Percentiles rank a stretch among this genome's conserved stretches.
These are phyloP conservation scores for Falcunculus frontatus DNA, from an alignment of 2,113 vertebrate species.

Conservation along the genomic window DNA sequence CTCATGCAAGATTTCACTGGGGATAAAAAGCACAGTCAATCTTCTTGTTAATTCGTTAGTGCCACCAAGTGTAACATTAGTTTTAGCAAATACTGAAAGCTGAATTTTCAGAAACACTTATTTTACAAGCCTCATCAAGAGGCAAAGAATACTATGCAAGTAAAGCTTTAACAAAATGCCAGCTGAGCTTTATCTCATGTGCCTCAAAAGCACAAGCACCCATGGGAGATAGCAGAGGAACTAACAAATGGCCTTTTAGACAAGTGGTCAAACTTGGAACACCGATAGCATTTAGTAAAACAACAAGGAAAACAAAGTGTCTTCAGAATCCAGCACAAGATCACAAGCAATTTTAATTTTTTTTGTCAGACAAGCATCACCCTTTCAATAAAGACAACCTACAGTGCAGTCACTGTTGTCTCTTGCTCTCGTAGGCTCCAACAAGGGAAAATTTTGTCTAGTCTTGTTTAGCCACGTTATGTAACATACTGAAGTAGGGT, in stretches of 20 bases:
- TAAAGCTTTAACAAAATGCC: background rate
- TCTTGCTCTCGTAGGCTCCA: background rate
- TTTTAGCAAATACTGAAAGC: background rate
- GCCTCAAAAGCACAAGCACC: background rate
- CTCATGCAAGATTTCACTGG: background rate
- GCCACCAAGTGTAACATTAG: background rate
- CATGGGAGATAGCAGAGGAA: background rate
- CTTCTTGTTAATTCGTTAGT: background rate
- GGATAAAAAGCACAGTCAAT: background rate
- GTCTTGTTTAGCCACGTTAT: background rate
- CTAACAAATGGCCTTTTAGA: background rate
- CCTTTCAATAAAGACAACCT: background rate
- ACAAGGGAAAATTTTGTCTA: background rate
- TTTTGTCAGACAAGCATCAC: background rate
- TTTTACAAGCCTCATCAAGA: background rate
- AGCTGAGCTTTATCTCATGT: background rate
- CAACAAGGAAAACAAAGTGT: background rate
- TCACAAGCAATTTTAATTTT: background rate
- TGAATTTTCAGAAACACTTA: background rate
- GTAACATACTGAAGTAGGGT: background rate
- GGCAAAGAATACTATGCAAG: background rate
- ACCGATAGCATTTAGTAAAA: background rate
- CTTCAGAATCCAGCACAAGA: background rate
- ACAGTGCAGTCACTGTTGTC: background rate
- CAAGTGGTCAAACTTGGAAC: rapidly evolving